phyloP scores from a whole-genome alignment of 2,888 invertebrate genomes.

The Nemurella pictetii region DNA sequence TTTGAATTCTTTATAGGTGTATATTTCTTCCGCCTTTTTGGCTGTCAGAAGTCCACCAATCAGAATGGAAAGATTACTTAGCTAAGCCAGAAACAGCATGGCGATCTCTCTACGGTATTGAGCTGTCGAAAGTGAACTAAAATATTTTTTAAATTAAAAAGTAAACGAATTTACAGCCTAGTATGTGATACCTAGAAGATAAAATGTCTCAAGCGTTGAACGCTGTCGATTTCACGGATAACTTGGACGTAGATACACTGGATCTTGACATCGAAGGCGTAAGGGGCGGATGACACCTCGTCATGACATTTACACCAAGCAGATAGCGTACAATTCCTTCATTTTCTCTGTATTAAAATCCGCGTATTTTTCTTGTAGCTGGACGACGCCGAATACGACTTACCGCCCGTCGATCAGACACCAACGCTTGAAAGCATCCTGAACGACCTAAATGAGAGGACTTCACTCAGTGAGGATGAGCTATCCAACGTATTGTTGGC shows the following conservation, averaged over 20 bases:
- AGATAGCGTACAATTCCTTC: neutral
- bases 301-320: neutral
- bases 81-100: neutral
- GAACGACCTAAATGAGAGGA: constrained; percentile 61
- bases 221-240: constrained; percentile 52
- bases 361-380: constrained; percentile 61
- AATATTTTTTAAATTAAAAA: neutral
- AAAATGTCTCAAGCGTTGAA: constrained; percentile 1
- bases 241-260: constrained; percentile 59
- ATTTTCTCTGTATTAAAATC: neutral
- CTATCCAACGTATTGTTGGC: constrained; percentile 41
- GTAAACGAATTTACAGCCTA: neutral
- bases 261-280: constrained; percentile 74
- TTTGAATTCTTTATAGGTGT: too few relatives aligned
- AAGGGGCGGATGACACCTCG: constrained; percentile 39
- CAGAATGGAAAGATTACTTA: neutral
- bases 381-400: constrained; percentile 79
- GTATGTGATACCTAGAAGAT: neutral
- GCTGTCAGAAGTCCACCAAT: neutral
- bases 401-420: constrained; percentile 72
- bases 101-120: neutral
- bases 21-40: neutral
- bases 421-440: constrained; percentile 81
- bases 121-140: neutral
- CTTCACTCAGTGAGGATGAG: constrained; percentile 48